Conservation (phyloP, 2,113 vertebrate genomes). For the Pica pica region DNA sequence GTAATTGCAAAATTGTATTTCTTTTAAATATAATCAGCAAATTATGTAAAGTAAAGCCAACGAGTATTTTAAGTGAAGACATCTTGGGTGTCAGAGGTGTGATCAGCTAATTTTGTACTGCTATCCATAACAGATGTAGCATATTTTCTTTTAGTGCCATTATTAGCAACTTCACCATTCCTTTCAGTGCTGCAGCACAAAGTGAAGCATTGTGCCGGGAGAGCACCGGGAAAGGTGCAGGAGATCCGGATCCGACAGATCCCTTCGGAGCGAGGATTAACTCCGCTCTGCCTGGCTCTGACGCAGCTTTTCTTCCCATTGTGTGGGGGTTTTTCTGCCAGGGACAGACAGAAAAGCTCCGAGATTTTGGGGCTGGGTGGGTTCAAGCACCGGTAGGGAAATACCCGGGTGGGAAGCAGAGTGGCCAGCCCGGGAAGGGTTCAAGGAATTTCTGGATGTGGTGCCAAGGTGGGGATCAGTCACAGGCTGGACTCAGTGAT, state of each 20-base stretch:
- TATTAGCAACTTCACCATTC: constrained; percentile 81
- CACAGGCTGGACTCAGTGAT: fast-evolving
- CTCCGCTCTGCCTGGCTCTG: background rate
- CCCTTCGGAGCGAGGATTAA: background rate
- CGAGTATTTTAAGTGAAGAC: constrained; percentile 85
- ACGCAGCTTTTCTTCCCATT: background rate
- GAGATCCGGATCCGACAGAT: background rate
- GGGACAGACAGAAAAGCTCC: background rate
- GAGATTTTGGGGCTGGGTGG: background rate
- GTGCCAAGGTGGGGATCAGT: background rate
- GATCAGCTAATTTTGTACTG: constrained; percentile 87
- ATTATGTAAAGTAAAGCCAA: constrained; percentile 82
- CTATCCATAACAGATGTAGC: constrained; percentile 87
- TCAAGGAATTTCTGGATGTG: fast-evolving
- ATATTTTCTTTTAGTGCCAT: constrained; percentile 83
- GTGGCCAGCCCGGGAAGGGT: fast-evolving
- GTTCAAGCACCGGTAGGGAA: background rate
- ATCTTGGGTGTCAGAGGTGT: constrained; percentile 88
- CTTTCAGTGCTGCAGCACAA: constrained; percentile 65
- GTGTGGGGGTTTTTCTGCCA: background rate
- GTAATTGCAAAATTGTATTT: constrained; percentile 86
- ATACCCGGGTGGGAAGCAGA: fast-evolving
- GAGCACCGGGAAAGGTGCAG: constrained; percentile 45
- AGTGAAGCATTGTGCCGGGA: constrained; percentile 66
- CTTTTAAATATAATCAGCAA: constrained; percentile 84